A percentile compares a stretch with the other conserved stretches of the same genome.
These are phyloP conservation scores for Cataglyphis rosenhaueri DNA, from an alignment of 2,888 invertebrate genomes.

Conservation along the genomic window DNA sequence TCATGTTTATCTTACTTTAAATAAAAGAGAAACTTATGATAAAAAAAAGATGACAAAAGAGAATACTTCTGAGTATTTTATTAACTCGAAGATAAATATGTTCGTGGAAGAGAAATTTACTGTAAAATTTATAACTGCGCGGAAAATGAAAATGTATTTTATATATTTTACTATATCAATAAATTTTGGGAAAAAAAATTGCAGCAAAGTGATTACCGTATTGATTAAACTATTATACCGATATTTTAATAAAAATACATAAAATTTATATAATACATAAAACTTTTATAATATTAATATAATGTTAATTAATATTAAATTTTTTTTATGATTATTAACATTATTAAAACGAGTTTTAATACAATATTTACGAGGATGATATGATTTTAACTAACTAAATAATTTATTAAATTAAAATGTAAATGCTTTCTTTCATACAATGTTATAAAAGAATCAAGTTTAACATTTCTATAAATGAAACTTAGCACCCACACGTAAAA, in stretches of 20 bases:
- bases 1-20: background rate
- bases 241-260: slow-evolving; percentile 9
- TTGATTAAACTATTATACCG: slow-evolving; percentile 15
- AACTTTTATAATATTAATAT: background rate
- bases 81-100: slow-evolving; percentile 18
- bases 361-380: background rate
- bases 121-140: background rate
- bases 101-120: background rate
- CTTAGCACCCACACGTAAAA: background rate
- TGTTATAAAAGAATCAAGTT: background rate
- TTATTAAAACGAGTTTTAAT: background rate
- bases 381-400: background rate
- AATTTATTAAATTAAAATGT: background rate
- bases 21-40: background rate
- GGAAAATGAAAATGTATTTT: background rate
- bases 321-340: background rate
- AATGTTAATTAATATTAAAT: background rate
- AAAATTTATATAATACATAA: background rate
- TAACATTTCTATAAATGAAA: background rate
- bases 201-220: background rate
- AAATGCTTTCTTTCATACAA: background rate
- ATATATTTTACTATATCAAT: background rate
- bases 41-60: background rate
- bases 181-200: background rate
- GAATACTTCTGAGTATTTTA: background rate